phyloP scores from a whole-genome alignment of 2,113 vertebrate genomes.

The Melanotaenia duboulayi region DNA sequence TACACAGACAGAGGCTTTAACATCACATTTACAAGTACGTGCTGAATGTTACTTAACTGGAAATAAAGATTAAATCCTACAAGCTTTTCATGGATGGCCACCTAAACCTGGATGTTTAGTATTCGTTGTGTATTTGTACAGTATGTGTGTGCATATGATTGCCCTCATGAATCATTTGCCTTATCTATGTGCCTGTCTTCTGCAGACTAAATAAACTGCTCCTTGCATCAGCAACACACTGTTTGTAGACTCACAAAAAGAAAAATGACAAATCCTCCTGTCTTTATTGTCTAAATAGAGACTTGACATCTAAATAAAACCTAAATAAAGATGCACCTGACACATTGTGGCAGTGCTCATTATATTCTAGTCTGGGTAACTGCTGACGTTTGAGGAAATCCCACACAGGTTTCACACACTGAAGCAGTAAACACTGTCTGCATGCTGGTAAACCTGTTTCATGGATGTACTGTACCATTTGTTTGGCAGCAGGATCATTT shows the following conservation, averaged over 20 bases:
- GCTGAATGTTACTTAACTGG: background rate
- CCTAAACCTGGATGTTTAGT: slow-evolving; percentile 23
- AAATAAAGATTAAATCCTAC: slow-evolving; percentile 29
- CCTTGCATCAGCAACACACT: slow-evolving; percentile 21
- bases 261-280: slow-evolving; percentile 38
- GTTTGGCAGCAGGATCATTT: slow-evolving; percentile 37
- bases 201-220: slow-evolving; percentile 37
- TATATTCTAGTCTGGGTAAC: slow-evolving; percentile 62
- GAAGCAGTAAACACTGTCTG: slow-evolving; percentile 33
- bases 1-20: slow-evolving; percentile 98
- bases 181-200: slow-evolving; percentile 41
- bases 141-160: background rate
- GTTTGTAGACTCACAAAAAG: slow-evolving; percentile 9
- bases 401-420: slow-evolving; percentile 49
- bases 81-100: slow-evolving; percentile 17
- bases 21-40: slow-evolving; percentile 98
- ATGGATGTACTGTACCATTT: slow-evolving; percentile 44
- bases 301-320: slow-evolving; percentile 64
- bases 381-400: slow-evolving; percentile 69
- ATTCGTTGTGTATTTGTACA: slow-evolving; percentile 3
- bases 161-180: slow-evolving; percentile 47
- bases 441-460: slow-evolving; percentile 61
- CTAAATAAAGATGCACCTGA: slow-evolving; percentile 55
- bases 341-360: slow-evolving; percentile 59
- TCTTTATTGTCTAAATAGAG: slow-evolving; percentile 56